Conservation (phyloP, 2,113 vertebrate genomes). For the Centropristis striata region DNA sequence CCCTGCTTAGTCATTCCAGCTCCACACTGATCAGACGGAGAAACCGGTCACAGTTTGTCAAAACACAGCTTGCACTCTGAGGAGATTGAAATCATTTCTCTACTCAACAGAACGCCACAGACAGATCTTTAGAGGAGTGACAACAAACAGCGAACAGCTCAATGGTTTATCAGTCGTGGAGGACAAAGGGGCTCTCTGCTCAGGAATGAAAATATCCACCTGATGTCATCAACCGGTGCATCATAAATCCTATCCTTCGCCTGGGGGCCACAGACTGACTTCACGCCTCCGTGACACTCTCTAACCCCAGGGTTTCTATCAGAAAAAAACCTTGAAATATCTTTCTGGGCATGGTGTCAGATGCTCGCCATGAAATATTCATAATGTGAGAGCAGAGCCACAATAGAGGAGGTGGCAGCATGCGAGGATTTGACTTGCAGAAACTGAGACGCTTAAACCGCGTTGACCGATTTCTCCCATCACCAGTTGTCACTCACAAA, state of each 20-base stretch:
- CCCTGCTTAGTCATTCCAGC: slow-evolving; percentile 48
- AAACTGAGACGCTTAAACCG: slow-evolving; percentile 74
- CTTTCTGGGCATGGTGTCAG: slow-evolving; percentile 82
- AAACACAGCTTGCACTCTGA: slow-evolving; percentile 63
- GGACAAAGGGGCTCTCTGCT: slow-evolving; percentile 64
- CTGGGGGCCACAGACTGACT: slow-evolving; percentile 73
- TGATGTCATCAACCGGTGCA: slow-evolving; percentile 75
- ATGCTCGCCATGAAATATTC: slow-evolving; percentile 85
- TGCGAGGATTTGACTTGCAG: slow-evolving; percentile 80
- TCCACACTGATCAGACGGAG: slow-evolving; percentile 54
- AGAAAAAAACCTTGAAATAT: slow-evolving; percentile 76
- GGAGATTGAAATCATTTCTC: slow-evolving; percentile 69
- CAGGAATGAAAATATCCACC: slow-evolving; percentile 70
- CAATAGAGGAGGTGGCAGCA: slow-evolving; percentile 79
- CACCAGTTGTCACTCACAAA: slow-evolving; percentile 74
- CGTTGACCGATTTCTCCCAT: slow-evolving; percentile 73
- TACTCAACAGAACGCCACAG: slow-evolving; percentile 39
- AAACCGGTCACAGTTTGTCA: slow-evolving; percentile 68
- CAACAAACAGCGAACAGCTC: slow-evolving; percentile 60
- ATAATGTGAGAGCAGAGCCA: slow-evolving; percentile 79
- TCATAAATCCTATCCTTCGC: slow-evolving; percentile 75
- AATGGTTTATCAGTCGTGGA: slow-evolving; percentile 57
- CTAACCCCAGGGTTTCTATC: slow-evolving; percentile 80
- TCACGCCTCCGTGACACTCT: slow-evolving; percentile 80
- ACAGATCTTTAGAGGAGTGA: slow-evolving; percentile 55